phyloP scores from a whole-genome alignment of 2,797 vertebrate genomes.

The Sylvia borin region DNA sequence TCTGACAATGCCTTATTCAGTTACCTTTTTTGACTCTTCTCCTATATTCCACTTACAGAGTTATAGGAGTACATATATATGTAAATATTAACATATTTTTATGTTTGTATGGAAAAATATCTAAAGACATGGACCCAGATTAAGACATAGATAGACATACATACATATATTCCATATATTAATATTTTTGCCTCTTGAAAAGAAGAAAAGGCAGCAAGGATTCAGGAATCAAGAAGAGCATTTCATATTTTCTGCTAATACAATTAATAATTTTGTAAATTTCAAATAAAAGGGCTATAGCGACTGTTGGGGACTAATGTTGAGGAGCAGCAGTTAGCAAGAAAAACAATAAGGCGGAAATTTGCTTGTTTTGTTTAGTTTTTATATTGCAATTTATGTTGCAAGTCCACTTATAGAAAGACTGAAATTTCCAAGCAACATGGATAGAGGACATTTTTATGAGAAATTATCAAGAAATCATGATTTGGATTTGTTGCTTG shows the following conservation, averaged over 20 bases:
- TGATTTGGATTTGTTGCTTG: constrained; percentile 42
- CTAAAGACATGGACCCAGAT: not conserved
- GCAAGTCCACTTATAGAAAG: not conserved
- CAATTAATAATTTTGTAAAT: not conserved
- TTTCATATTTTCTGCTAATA: not conserved
- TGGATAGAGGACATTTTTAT: not conserved
- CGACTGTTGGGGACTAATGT: not conserved
- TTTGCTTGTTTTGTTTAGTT: not conserved
- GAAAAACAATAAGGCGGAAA: not conserved
- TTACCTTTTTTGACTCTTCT: not conserved
- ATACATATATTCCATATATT: not conserved
- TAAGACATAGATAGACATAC: not conserved
- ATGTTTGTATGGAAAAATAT: not conserved
- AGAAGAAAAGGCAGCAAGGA: not conserved
- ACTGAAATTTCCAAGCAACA: not conserved
- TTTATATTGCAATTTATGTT: not conserved
- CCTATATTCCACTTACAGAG: not conserved
- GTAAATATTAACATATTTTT: not conserved
- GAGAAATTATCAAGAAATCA: not conserved
- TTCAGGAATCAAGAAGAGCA: not conserved
- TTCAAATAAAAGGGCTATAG: not conserved
- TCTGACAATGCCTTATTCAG: not conserved
- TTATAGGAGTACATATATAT: not conserved
- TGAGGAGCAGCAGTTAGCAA: constrained; percentile 1
- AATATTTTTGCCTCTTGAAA: not conserved